These are phyloP conservation scores for Thelaira solivaga DNA, from an alignment of 2,888 invertebrate genomes.

Conservation along the genomic window DNA sequence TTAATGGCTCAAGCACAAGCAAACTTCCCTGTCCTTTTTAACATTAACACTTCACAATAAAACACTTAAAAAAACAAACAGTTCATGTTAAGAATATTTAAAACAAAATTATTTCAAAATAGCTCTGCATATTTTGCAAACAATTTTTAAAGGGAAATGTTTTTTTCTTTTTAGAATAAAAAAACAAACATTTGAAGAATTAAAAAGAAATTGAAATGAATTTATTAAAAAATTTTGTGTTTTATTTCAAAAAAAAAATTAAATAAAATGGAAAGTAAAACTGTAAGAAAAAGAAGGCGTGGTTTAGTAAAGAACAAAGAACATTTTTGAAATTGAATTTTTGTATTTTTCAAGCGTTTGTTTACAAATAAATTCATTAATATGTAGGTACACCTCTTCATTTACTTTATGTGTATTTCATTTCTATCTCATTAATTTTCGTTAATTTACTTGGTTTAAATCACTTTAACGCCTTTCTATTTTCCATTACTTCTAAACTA, in stretches of 20 bases:
- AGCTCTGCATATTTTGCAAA: neutral
- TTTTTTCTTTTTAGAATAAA: neutral
- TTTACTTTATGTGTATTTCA: neutral
- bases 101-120: too few relatives aligned
- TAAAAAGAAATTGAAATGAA: slow-evolving; percentile 31
- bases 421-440: slow-evolving; percentile 13
- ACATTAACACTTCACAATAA: too few relatives aligned
- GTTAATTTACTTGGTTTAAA: neutral
- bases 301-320: slow-evolving; percentile 22
- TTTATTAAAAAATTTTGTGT: slow-evolving; percentile 41
- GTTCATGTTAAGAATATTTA: too few relatives aligned
- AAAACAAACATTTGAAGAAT: slow-evolving; percentile 59
- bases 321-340: neutral
- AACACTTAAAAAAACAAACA: too few relatives aligned
- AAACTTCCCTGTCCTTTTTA: too few relatives aligned
- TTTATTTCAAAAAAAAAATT: slow-evolving; percentile 55
- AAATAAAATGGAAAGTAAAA: neutral
- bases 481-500: slow-evolving; percentile 43
- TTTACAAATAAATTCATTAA: slow-evolving; percentile 29
- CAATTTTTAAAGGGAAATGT: too few relatives aligned
- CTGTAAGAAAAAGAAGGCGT: slow-evolving; percentile 44
- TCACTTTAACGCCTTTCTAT: slow-evolving; percentile 3
- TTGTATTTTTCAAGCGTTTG: slow-evolving; percentile 60
- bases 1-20: too few relatives aligned
- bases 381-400: neutral